Evolutionary conservation across 1,140 invertebrate genomes (phyloP).

Genomic region (Plectrocnemia conspersa): DNA sequence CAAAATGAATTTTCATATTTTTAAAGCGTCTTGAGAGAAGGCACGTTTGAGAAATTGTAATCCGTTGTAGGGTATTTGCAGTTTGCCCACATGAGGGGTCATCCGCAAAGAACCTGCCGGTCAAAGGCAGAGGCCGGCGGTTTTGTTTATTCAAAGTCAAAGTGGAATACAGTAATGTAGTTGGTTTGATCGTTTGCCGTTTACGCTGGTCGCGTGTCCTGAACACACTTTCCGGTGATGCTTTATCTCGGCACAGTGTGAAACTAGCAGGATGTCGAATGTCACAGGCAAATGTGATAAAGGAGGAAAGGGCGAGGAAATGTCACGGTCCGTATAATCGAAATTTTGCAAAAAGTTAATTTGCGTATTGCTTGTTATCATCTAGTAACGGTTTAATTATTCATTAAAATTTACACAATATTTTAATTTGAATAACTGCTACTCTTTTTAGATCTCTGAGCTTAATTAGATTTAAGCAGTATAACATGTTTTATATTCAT

Average conservation of each 20-base stretch:
- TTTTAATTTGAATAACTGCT: too few species aligned
- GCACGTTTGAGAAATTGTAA: neutral
- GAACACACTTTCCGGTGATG: slow-evolving; percentile 2
- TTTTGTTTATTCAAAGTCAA: slow-evolving; percentile 15
- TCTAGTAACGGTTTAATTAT: too few species aligned
- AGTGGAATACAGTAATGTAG: slow-evolving; percentile 17
- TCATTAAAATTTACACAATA: too few species aligned
- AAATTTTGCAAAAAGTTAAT: too few species aligned
- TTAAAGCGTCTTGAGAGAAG: too few species aligned
- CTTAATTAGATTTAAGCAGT: too few species aligned
- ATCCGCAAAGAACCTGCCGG: too few species aligned
- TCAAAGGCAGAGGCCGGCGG: slow-evolving; percentile 19
- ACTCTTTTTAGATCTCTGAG: too few species aligned
- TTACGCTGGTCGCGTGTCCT: slow-evolving; percentile 11
- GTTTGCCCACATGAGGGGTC: slow-evolving; percentile 21
- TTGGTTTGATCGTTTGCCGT: slow-evolving; percentile 30
- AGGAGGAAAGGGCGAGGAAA: slow-evolving; percentile 12
- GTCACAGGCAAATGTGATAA: slow-evolving; percentile 19
- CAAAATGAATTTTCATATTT: too few species aligned
- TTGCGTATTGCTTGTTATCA: too few species aligned
- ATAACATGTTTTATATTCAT: too few species aligned
- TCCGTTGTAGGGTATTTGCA: slow-evolving; percentile 6
- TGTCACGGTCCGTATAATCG: neutral
- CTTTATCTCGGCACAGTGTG: slow-evolving; percentile 4
- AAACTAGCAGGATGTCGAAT: slow-evolving; percentile 25